Conservation (phyloP, 2,888 invertebrate species). For the Lasioglossum vierecki region DNA sequence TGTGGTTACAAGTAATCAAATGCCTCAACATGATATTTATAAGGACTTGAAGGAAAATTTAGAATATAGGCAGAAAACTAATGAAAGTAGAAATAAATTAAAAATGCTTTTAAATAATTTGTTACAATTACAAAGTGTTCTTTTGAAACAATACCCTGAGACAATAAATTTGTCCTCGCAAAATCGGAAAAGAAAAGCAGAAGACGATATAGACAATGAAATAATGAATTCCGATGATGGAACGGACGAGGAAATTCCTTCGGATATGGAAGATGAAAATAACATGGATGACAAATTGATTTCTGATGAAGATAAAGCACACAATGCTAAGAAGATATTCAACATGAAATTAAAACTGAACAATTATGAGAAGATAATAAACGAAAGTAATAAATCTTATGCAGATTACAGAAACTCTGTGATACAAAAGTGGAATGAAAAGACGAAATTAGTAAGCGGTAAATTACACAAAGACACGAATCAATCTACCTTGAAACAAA, state of each 20-base stretch:
- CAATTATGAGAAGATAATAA: conserved; percentile 87
- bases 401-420: conserved; percentile 90
- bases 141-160: conserved; percentile 89
- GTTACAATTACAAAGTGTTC: conserved; percentile 86
- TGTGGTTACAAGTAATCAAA: conserved; percentile 89
- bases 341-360: conserved; percentile 86
- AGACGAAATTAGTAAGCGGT: conserved; percentile 90
- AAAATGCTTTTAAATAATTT: conserved; percentile 88
- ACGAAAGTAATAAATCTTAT: conserved; percentile 87
- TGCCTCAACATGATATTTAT: conserved; percentile 89
- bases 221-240: conserved; percentile 83
- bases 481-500: conserved; percentile 90
- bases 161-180: conserved; percentile 85
- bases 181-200: conserved; percentile 75
- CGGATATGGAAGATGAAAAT: conserved; percentile 86
- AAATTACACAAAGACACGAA: conserved; percentile 87
- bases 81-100: conserved; percentile 86
- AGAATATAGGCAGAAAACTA: conserved; percentile 85
- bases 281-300: conserved; percentile 85
- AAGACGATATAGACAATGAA: conserved; percentile 78
- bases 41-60: conserved; percentile 84
- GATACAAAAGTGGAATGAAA: conserved; percentile 98
- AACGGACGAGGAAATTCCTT: conserved; percentile 87
- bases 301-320: conserved; percentile 81
- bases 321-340: conserved; percentile 60